Evolutionary conservation across 2,888 invertebrate species (phyloP), one percentile per base, ranked within the genome.

Genomic region (Oeneis ivallda): DNA sequence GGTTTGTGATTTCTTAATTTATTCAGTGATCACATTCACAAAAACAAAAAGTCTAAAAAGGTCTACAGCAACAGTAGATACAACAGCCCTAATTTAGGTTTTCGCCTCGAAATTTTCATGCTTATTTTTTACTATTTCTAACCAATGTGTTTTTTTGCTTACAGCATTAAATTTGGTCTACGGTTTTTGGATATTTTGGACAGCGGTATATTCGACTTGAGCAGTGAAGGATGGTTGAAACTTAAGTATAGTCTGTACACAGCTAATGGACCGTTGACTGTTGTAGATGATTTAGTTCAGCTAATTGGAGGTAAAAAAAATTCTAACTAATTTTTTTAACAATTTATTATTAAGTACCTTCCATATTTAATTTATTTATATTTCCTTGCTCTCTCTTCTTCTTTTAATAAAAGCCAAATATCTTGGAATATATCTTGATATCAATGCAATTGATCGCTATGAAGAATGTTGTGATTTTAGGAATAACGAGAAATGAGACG

Each of bases 151-250:
- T 26, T 26, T 26, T 26, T 49, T 52, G 26, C 10, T 81, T 83
- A 13, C 75, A 92, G 91, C 37, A 67, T 89, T 0, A 89, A 90
- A 62, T 67, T 89, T 3, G 76, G 77, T 0, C 75, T 90, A 41
- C 82, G 84, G 4, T 62, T 86, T 0, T 69, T 92, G 65, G 90
- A 92, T 62, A 65, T 90, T 0, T 47, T 89, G 63, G 90, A 92
- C 69, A 77, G 80, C 10, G 83, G 79, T 0, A 74, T 87, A 11
- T 92, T 92, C 62, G 74, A 79, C 62, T 60, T 91, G 39, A 77
- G 69, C 0, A 74, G 69, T 15, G 80, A 81, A 0, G 69, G 68
- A 5, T 92, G 92, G 92, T 57, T 78, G 17, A 79, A 76, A 64
- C 73, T 86, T 5, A 92, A 90, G 67, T 74, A 81, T 43, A 72